phyloP scores from a whole-genome alignment of 23 tunicate species.

The Ciona savignyi region DNA sequence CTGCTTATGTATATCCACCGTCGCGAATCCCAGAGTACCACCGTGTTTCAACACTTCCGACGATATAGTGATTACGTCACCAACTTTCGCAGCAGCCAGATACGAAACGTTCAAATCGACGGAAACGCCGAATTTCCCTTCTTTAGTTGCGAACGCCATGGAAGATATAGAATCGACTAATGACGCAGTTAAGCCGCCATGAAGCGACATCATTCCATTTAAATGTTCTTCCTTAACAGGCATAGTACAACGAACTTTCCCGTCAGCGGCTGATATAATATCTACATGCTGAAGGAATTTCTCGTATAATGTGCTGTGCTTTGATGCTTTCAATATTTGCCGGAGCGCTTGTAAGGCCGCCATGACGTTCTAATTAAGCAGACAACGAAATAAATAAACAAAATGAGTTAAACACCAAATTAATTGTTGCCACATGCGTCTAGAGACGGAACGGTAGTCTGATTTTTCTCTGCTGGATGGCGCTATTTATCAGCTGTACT shows the following conservation, averaged over 20 bases:
- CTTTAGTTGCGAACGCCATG: constrained; percentile 30
- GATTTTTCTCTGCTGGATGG: too few relatives aligned
- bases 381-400: too few relatives aligned
- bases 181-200: constrained; percentile 82
- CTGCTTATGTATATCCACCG: constrained; percentile 45
- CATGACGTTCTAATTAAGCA: too few relatives aligned
- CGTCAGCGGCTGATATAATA: constrained; percentile 44
- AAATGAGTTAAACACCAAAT: too few relatives aligned
- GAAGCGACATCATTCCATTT: constrained; percentile 51
- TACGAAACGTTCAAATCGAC: constrained; percentile 75
- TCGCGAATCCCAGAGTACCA: constrained; percentile 54
- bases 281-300: constrained; percentile 23
- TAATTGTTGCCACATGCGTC: too few relatives aligned
- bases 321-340: constrained; percentile 6
- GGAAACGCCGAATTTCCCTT: constrained; percentile 53
- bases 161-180: constrained; percentile 65
- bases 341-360: background rate
- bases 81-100: constrained; percentile 37
- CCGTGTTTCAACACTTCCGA: constrained; percentile 69
- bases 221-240: constrained; percentile 53
- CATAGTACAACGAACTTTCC: constrained; percentile 63
- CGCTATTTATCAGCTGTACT: too few relatives aligned
- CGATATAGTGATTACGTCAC: constrained; percentile 54
- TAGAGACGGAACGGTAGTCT: too few relatives aligned
- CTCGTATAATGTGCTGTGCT: constrained; percentile 22